Conservation (phyloP, 2,113 vertebrate species). For the Phyllostomus discolor region DNA sequence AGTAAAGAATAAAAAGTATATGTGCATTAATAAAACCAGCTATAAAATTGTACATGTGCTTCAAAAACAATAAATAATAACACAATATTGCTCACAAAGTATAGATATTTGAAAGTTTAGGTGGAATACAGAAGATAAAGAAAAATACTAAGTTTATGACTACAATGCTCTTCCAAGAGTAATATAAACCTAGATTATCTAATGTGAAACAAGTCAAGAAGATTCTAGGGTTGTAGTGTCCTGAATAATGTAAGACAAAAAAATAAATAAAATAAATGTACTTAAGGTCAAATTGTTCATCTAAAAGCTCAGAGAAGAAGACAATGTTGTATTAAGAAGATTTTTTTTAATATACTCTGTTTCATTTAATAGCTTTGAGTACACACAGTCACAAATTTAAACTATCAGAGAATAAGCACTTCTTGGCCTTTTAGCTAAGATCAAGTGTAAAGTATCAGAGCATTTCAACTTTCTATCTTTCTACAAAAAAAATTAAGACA, state of each 20-base stretch:
- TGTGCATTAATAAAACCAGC: neutral
- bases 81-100: neutral
- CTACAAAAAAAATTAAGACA: neutral
- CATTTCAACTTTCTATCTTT: constrained; percentile 10
- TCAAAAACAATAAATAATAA: neutral
- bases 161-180: neutral
- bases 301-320: neutral
- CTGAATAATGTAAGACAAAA: neutral
- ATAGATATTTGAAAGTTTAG: neutral
- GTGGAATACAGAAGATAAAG: neutral
- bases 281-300: neutral
- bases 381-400: neutral
- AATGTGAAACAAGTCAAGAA: neutral
- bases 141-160: neutral
- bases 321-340: neutral
- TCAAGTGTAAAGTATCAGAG: neutral
- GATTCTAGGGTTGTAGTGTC: neutral
- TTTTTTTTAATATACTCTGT: neutral
- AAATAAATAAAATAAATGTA: neutral
- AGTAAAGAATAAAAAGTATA: neutral
- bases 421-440: too few relatives aligned
- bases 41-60: neutral
- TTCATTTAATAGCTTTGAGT: constrained; percentile 6
- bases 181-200: neutral
- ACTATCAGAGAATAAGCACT: neutral